Percentiles rank a stretch among this genome's conserved stretches.
Conservation (phyloP, 2,888 invertebrate genomes). For the Philereme vetulata region DNA sequence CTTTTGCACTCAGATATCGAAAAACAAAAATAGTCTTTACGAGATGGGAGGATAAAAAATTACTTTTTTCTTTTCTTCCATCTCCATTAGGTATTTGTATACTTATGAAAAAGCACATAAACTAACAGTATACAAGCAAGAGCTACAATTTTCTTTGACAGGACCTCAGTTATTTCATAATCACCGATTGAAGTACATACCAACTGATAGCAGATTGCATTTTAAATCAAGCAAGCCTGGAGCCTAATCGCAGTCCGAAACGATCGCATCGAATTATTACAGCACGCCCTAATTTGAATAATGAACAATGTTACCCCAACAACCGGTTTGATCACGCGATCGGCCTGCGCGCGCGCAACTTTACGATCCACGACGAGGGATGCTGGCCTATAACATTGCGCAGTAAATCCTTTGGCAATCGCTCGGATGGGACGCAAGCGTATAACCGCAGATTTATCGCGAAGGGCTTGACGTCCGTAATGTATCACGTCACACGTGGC, state of each 20-base stretch:
- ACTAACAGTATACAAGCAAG: not conserved
- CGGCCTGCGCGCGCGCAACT: conserved; percentile 52
- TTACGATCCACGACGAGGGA: conserved; percentile 56
- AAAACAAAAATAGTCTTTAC: too few species aligned
- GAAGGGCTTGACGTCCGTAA: conserved; percentile 33
- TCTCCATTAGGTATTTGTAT: too few species aligned
- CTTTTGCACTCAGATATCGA: too few species aligned
- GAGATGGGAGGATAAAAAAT: too few species aligned
- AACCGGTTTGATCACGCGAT: conserved; percentile 75
- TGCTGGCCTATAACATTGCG: conserved; percentile 63
- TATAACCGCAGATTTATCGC: conserved; percentile 41
- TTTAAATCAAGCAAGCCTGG: conserved; percentile 30
- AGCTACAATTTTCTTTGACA: conserved; percentile 3
- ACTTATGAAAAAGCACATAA: too few species aligned
- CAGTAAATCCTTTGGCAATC: conserved; percentile 56
- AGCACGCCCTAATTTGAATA: conserved; percentile 80
- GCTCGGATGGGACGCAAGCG: conserved; percentile 44
- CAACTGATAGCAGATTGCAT: conserved; percentile 21
- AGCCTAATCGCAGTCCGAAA: conserved; percentile 58
- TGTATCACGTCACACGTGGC: conserved; percentile 37
- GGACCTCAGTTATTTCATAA: conserved; percentile 16
- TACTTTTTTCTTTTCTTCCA: too few species aligned
- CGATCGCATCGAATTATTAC: conserved; percentile 71
- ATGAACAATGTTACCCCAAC: conserved; percentile 74
- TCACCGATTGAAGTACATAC: conserved; percentile 24